A percentile compares a stretch with the other conserved stretches of the same genome.
phyloP scores from a whole-genome alignment of 2,888 invertebrate genomes.

The Molanna angustata region DNA sequence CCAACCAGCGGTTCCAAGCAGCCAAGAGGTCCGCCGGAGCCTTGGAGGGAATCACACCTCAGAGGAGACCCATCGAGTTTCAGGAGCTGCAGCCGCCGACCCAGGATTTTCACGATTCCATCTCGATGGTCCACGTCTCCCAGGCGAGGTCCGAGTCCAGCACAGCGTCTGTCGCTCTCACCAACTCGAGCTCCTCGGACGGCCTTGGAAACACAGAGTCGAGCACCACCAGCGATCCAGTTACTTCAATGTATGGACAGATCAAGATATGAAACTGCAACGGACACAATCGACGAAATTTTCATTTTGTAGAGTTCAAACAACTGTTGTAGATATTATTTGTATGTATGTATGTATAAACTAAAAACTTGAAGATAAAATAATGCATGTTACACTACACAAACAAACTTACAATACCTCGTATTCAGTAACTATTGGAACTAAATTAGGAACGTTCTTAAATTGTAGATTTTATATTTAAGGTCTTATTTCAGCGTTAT shows the following conservation, averaged over 20 bases:
- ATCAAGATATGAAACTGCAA: slow-evolving; percentile 4
- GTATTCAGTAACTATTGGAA: too few species aligned
- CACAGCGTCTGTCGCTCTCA: slow-evolving; percentile 26
- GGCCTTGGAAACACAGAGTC: slow-evolving; percentile 27
- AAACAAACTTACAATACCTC: too few species aligned
- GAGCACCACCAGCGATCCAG: slow-evolving; percentile 30
- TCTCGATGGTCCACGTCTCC: slow-evolving; percentile 16
- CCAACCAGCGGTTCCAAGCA: too few species aligned
- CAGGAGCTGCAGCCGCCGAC: slow-evolving; percentile 7
- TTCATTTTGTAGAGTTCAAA: too few species aligned
- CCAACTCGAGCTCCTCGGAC: slow-evolving; percentile 30
- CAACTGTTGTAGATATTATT: too few species aligned
- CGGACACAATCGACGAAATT: too few species aligned
- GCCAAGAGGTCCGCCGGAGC: slow-evolving; percentile 39
- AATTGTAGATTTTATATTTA: too few species aligned
- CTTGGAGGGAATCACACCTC: slow-evolving; percentile 26
- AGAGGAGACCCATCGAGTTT: slow-evolving; percentile 9
- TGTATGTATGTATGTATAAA: too few species aligned
- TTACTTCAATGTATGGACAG: slow-evolving; percentile 25
- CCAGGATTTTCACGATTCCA: slow-evolving; percentile 1
- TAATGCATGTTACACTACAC: too few species aligned
- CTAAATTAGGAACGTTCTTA: too few species aligned
- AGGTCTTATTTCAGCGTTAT: too few species aligned
- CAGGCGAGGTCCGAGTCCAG: slow-evolving; percentile 24
- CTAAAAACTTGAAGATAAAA: too few species aligned